Percentiles rank a stretch among this genome's conserved stretches.
Conservation (phyloP, 2,888 invertebrate species). For the Apodemia zela region DNA sequence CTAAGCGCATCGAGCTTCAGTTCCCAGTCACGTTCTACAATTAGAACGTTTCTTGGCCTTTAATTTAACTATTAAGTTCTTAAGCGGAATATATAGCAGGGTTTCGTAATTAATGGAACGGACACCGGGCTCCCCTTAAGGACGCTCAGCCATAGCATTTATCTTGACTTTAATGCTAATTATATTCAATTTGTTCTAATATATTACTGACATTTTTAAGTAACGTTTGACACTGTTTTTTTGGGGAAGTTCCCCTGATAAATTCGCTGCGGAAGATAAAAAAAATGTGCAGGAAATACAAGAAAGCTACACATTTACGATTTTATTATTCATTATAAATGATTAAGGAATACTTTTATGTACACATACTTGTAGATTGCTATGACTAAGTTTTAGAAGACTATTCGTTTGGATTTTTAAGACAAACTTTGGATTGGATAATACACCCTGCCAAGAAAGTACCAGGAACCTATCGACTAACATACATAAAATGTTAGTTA, state of each 20-base stretch:
- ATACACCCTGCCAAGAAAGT: no score
- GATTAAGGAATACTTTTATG: no score
- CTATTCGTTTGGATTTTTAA: no score
- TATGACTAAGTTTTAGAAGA: no score
- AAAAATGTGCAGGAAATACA: neutral
- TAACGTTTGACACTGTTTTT: conserved; percentile 5
- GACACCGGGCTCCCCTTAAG: conserved; percentile 34
- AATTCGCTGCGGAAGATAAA: neutral
- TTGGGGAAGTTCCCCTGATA: neutral
- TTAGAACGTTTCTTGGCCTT: conserved; percentile 55
- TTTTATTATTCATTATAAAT: no score
- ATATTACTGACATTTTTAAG: conserved; percentile 21
- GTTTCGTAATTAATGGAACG: conserved; percentile 51
- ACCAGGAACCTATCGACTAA: no score
- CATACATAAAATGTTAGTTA: no score
- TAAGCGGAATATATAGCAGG: conserved; percentile 57
- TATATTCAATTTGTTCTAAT: conserved; percentile 29
- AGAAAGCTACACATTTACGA: neutral
- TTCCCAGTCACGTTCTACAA: conserved; percentile 49
- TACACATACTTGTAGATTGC: no score
- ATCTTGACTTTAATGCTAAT: conserved; percentile 27
- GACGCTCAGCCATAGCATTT: conserved; percentile 27
- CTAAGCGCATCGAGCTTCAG: neutral
- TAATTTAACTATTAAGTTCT: conserved; percentile 64
- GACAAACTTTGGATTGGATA: no score